phyloP scores from a whole-genome alignment of 2,113 vertebrate genomes.

The Sciurus niger region DNA sequence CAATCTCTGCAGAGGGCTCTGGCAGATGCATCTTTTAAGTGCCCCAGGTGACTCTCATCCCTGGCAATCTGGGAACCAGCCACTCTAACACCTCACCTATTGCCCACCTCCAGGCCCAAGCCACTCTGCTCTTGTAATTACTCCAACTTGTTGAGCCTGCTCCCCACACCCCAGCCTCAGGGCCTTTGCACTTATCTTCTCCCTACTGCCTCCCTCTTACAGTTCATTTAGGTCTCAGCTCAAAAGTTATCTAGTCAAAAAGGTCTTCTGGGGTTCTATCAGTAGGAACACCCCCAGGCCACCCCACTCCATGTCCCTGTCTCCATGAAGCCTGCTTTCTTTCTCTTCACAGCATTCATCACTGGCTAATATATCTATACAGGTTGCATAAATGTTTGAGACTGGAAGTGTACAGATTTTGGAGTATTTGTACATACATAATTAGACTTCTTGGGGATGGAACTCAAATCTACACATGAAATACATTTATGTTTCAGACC shows the following conservation, averaged over 20 bases:
- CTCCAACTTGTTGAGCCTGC: neutral
- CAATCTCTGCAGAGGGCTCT: neutral
- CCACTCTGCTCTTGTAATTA: neutral
- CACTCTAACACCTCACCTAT: neutral
- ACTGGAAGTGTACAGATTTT: neutral
- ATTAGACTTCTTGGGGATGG: neutral
- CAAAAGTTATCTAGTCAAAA: neutral
- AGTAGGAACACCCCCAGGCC: neutral
- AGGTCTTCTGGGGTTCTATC: neutral
- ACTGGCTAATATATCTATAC: neutral
- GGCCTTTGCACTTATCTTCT: neutral
- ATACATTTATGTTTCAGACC: neutral
- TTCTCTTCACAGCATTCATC: neutral
- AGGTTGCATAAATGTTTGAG: neutral
- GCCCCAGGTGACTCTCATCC: neutral
- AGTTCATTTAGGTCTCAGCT: neutral
- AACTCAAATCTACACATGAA: neutral
- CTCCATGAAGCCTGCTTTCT: neutral
- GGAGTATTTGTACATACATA: too few species aligned
- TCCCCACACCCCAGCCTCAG: too few species aligned
- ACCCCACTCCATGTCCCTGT: neutral
- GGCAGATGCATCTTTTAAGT: neutral
- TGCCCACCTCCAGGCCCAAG: neutral
- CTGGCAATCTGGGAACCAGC: neutral
- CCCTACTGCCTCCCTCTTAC: neutral